phyloP scores from a whole-genome alignment of 2,113 vertebrate species.

The Phrynosoma blainvillii region DNA sequence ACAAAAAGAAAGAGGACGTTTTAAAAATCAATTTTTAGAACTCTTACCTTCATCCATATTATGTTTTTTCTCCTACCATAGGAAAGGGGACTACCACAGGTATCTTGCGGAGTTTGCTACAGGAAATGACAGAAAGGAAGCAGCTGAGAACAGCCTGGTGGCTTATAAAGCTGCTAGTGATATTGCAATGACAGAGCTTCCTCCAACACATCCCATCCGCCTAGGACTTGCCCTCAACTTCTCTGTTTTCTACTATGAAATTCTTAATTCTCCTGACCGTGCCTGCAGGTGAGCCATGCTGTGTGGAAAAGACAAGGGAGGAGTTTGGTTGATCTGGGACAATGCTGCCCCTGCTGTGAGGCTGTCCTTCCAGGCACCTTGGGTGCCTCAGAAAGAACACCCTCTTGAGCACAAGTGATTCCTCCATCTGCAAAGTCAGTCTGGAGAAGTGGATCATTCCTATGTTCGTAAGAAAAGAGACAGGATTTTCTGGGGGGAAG shows the following conservation, averaged over 20 bases:
- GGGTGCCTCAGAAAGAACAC: too few species aligned
- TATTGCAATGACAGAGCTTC: slow-evolving; percentile 95
- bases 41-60: too few species aligned
- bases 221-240: slow-evolving; percentile 98
- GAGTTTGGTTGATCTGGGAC: too few species aligned
- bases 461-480: neutral
- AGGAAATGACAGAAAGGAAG: slow-evolving; percentile 97
- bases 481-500: neutral
- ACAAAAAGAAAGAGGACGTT: too few species aligned
- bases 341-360: too few species aligned
- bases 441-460: too few species aligned
- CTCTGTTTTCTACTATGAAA: slow-evolving; percentile 99
- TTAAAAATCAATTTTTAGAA: too few species aligned
- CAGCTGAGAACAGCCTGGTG: slow-evolving; percentile 97
- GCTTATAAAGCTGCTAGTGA: slow-evolving; percentile 98
- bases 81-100: slow-evolving; percentile 99
- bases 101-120: slow-evolving; percentile 99
- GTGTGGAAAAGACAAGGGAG: neutral
- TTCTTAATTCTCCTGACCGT: slow-evolving; percentile 98
- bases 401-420: too few species aligned
- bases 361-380: too few species aligned
- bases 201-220: slow-evolving; percentile 97
- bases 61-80: slow-evolving; percentile 56
- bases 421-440: neutral
- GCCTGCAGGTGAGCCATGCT: slow-evolving; percentile 89